Conservation (phyloP, 1,140 invertebrate species). For the Leptopilina boulardi region DNA sequence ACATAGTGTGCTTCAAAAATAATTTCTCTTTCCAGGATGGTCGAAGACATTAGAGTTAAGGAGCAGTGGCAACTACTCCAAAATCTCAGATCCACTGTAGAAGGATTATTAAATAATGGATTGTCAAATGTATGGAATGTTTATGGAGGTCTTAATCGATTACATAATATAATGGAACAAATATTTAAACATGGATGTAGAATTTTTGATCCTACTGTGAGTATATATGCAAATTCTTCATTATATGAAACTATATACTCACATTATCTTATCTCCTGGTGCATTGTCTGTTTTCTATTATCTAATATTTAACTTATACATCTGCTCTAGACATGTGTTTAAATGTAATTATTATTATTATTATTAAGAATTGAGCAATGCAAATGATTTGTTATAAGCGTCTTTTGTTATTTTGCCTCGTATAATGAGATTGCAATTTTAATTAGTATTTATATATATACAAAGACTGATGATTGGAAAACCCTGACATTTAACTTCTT, state of each 20-base stretch:
- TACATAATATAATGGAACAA: slow-evolving; percentile 78
- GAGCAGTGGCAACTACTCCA: slow-evolving; percentile 74
- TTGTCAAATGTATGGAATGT: slow-evolving; percentile 82
- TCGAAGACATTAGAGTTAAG: slow-evolving; percentile 54
- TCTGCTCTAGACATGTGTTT: neutral
- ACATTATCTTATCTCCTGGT: neutral
- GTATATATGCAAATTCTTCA: slow-evolving; percentile 46
- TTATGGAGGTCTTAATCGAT: slow-evolving; percentile 80
- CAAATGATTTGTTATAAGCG: slow-evolving; percentile 18
- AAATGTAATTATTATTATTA: neutral
- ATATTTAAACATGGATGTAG: slow-evolving; percentile 81
- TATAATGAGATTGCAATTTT: slow-evolving; percentile 28
- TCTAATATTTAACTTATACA: slow-evolving; percentile 1
- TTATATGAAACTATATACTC: neutral
- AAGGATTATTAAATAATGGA: slow-evolving; percentile 80
- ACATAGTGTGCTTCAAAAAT: neutral
- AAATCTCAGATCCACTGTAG: slow-evolving; percentile 79
- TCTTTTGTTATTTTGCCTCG: neutral
- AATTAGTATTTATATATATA: neutral
- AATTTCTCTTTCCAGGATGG: slow-evolving; percentile 46
- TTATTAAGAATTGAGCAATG: neutral
- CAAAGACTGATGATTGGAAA: neutral
- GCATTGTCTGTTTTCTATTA: neutral
- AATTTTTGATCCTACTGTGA: slow-evolving; percentile 76
- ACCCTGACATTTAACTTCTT: slow-evolving; percentile 17